Percentiles rank a stretch among this genome's conserved stretches.
Evolutionary conservation across 2,113 vertebrate genomes (phyloP).

Genomic region (Dromaius novaehollandiae): DNA sequence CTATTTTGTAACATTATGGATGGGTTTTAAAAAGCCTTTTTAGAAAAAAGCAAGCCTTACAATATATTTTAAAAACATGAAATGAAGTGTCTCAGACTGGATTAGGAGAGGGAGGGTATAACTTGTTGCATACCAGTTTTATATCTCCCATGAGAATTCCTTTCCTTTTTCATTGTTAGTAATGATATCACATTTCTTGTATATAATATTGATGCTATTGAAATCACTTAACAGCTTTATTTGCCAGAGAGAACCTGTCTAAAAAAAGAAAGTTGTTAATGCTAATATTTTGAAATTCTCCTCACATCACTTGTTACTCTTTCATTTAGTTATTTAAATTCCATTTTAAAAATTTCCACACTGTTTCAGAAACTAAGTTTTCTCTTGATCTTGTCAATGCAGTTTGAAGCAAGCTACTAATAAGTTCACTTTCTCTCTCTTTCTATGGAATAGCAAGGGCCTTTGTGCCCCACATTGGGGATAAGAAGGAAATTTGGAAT

Average conservation of each 20-base stretch:
- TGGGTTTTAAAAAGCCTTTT: slow-evolving; percentile 7
- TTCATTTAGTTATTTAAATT: slow-evolving; percentile 37
- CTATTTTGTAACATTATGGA: slow-evolving; percentile 6
- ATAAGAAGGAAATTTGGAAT: not conserved
- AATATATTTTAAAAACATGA: slow-evolving; percentile 15
- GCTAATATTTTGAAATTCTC: slow-evolving; percentile 54
- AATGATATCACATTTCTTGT: slow-evolving; percentile 41
- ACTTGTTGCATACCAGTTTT: slow-evolving; percentile 29
- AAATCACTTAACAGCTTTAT: slow-evolving; percentile 43
- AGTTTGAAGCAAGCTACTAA: not conserved
- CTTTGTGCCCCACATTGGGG: no score
- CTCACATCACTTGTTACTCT: slow-evolving; percentile 32
- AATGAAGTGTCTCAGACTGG: slow-evolving; percentile 31
- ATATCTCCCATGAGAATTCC: slow-evolving; percentile 5
- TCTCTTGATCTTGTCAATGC: not conserved
- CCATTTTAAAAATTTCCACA: slow-evolving; percentile 16
- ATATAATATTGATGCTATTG: slow-evolving; percentile 44
- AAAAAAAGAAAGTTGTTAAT: slow-evolving; percentile 1
- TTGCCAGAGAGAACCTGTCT: slow-evolving; percentile 50
- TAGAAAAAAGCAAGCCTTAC: not conserved
- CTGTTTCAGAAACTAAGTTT: slow-evolving; percentile 16
- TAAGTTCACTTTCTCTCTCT: not conserved
- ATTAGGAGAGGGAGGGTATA: slow-evolving; percentile 15
- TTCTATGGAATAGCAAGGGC: not conserved
- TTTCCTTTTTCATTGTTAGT: slow-evolving; percentile 37